Evolutionary conservation across 1,140 invertebrate genomes (phyloP).

Genomic region (Mizuhopecten yessoensis): DNA sequence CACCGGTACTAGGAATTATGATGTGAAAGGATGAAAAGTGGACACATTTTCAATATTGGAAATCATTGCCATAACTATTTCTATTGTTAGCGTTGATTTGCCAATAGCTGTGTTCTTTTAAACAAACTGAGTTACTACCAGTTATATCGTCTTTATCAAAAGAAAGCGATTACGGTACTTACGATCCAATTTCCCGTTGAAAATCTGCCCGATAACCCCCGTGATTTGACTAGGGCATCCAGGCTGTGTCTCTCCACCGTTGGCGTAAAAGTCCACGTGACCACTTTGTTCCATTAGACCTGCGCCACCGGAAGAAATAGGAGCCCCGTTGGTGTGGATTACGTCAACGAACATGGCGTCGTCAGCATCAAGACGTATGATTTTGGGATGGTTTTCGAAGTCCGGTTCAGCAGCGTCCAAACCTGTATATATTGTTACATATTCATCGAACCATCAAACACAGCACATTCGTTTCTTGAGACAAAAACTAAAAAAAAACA

Average conservation of each 20-base stretch:
- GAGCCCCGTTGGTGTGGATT: constrained; percentile 93
- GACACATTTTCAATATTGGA: too few species aligned
- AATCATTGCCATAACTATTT: too few species aligned
- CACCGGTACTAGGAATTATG: too few species aligned
- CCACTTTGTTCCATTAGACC: constrained; percentile 69
- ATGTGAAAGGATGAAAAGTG: too few species aligned
- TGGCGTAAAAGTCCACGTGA: constrained; percentile 93
- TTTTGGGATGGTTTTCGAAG: constrained; percentile 91
- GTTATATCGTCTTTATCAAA: too few species aligned
- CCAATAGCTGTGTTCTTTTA: too few species aligned
- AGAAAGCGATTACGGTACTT: too few species aligned
- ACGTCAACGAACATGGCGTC: constrained; percentile 89
- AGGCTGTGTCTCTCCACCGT: constrained; percentile 80
- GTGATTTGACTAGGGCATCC: constrained; percentile 69
- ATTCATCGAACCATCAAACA: too few species aligned
- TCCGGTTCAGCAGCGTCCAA: constrained; percentile 88
- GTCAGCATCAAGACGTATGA: constrained; percentile 92
- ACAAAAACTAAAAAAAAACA: too few species aligned
- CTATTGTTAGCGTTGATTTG: too few species aligned
- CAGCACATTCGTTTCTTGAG: too few species aligned
- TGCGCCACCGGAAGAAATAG: constrained; percentile 87
- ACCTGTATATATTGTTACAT: constrained; percentile 57
- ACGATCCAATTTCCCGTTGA: constrained; percentile 8
- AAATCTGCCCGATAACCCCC: constrained; percentile 59
- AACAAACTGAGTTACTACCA: too few species aligned